Base-by-base conservation (phyloP, 92 coral and sea anemone species). In the Bergia sp. region DNA sequence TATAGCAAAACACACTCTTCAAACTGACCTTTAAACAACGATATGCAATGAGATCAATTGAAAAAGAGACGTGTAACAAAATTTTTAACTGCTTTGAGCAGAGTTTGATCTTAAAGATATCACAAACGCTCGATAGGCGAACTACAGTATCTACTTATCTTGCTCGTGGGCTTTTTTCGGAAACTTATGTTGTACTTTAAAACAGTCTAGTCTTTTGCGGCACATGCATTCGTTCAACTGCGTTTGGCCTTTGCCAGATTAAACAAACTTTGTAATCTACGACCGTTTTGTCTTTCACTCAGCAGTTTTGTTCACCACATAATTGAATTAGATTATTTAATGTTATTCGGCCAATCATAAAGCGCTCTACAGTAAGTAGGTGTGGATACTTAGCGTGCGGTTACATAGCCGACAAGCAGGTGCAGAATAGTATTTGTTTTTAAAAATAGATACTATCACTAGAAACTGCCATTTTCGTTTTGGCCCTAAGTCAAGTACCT, bases 401-500 rank as follows among this genome's bases (percentile, higher is more conserved):
- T 75, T 75, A 36, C 42, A 21, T 11, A 67, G 15, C 61, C n/a
- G 42, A 21, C 66, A 8, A 13, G 44, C 87, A 45, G 79, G 79
- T 83, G 87, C 61, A 66, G 37, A 41, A 36, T 6, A 4, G 10
- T 6, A 47, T 50, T 45, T n/a, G 67, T 38, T 9, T 47, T 8
- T 10, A 53, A 11, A 41, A 44, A 67, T 47, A 9, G 87, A 69
- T 72, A 71, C 29, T 67, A 0, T 47, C 36, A n/a, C 40, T 69
- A 5, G 44, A 23, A 47, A 18, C 79, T 84, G 79, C 36, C 87
- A 84, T 29, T 58, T 61, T 65, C 12, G 49, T 72, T 50, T 71
- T 53, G 84, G 61, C 84, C 37, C 41, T 3, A 29, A 53, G 15
- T 80, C 72, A 80, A 80, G 85, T 80, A 80, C 85, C 85, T 38